These are phyloP conservation scores for Metalampra italica DNA, from an alignment of 2,888 invertebrate species.

Conservation along the genomic window DNA sequence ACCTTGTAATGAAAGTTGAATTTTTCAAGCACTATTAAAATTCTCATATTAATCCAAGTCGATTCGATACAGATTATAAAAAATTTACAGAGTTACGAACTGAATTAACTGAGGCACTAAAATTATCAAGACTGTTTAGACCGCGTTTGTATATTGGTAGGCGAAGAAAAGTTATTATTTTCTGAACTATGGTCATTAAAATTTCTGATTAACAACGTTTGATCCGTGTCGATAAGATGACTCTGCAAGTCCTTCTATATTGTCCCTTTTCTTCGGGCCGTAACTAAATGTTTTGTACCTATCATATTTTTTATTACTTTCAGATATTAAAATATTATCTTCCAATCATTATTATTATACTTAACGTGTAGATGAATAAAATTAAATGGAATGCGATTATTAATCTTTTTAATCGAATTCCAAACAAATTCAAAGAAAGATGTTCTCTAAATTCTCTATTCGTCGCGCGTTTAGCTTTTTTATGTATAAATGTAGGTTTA, in stretches of 20 bases:
- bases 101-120: not conserved
- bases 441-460: no score
- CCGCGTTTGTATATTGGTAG: slow-evolving; percentile 42
- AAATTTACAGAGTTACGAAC: not conserved
- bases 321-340: slow-evolving; percentile 64
- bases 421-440: no score
- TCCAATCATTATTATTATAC: slow-evolving; percentile 21
- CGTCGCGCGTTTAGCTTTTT: no score
- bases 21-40: no score
- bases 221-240: slow-evolving; percentile 76
- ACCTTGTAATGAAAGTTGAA: no score
- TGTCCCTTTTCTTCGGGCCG: slow-evolving; percentile 66
- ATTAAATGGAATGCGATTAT: slow-evolving; percentile 24
- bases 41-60: not conserved
- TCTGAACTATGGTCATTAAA: slow-evolving; percentile 78
- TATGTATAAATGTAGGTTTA: no score
- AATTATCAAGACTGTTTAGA: slow-evolving; percentile 45
- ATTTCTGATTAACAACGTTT: slow-evolving; percentile 77
- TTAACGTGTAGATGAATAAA: slow-evolving; percentile 5
- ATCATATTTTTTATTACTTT: slow-evolving; percentile 56
- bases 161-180: slow-evolving; percentile 73
- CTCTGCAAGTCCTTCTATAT: slow-evolving; percentile 57
- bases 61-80: not conserved
- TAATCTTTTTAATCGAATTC: slow-evolving; percentile 5
- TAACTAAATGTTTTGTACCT: slow-evolving; percentile 66